Conservation (phyloP, 2,113 vertebrate species). For the Macquaria ambigua region DNA sequence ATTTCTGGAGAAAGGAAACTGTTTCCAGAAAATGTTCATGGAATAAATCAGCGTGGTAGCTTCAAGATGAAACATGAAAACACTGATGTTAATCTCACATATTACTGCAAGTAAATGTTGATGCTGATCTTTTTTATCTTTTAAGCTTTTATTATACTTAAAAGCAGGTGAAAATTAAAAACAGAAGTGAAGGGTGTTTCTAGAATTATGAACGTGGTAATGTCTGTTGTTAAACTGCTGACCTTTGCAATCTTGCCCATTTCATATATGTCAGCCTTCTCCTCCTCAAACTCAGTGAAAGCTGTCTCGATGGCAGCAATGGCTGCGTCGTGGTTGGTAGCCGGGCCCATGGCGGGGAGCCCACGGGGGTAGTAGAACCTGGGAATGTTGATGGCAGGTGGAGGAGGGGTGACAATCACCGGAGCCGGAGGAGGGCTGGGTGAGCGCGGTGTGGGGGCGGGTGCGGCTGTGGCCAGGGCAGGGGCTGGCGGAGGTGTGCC, state of each 20-base stretch:
- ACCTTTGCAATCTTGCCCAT: conserved; percentile 99
- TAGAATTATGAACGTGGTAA: not conserved
- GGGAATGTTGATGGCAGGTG: conserved; percentile 97
- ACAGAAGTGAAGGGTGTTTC: not conserved
- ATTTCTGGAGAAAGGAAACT: not conserved
- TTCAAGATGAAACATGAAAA: not conserved
- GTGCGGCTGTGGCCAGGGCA: conserved; percentile 69
- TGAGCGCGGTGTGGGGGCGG: conserved; percentile 79
- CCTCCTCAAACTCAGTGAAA: conserved; percentile 93
- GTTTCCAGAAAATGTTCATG: not conserved
- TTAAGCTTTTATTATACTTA: not conserved
- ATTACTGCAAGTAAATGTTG: not conserved
- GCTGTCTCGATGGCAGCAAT: conserved; percentile 89
- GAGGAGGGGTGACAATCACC: conserved; percentile 83
- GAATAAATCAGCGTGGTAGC: not conserved
- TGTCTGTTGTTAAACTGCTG: conserved; percentile 14
- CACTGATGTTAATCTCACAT: not conserved
- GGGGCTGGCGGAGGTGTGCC: conserved; percentile 86
- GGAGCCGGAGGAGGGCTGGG: conserved; percentile 88
- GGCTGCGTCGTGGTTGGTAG: conserved; percentile 88
- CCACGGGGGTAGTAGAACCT: conserved; percentile 98
- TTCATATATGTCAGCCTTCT: conserved; percentile 94
- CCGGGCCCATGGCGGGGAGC: conserved; percentile 88
- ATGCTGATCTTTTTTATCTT: not conserved
- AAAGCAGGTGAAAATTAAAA: not conserved